phyloP scores from a whole-genome alignment of 2,888 invertebrate species.

The Drosophila tripunctata region DNA sequence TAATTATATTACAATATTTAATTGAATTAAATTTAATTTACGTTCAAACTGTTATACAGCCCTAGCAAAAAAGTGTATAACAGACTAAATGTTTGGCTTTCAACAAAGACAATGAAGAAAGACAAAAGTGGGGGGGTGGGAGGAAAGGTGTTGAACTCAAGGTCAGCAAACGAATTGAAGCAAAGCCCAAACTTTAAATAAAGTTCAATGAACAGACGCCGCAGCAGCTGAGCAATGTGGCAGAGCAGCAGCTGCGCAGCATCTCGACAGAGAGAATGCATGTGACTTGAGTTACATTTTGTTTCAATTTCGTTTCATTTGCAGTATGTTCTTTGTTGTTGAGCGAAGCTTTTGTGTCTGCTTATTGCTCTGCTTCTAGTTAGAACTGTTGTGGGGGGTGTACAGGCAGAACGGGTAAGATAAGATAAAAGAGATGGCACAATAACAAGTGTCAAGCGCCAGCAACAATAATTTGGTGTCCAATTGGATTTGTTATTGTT shows the following conservation, averaged over 20 bases:
- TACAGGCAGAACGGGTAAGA: neutral
- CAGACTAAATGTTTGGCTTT: too few species aligned
- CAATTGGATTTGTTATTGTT: conserved; percentile 55
- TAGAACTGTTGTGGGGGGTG: neutral
- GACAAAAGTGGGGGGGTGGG: neutral
- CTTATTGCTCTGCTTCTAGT: conserved; percentile 26
- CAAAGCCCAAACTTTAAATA: conserved; percentile 22
- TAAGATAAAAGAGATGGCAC: conserved; percentile 30
- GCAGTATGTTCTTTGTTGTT: conserved; percentile 27
- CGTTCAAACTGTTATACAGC: too few species aligned
- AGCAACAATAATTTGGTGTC: neutral
- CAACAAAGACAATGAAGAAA: too few species aligned
- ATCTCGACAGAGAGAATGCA: conserved; percentile 39
- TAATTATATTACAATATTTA: neutral
- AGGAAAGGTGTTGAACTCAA: conserved; percentile 34
- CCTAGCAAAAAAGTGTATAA: too few species aligned
- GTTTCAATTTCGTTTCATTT: conserved; percentile 26
- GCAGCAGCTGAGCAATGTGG: too few species aligned
- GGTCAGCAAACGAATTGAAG: conserved; percentile 57
- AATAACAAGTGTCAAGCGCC: neutral
- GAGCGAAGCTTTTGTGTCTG: conserved; percentile 31
- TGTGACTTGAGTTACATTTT: conserved; percentile 42
- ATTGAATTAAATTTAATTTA: too few species aligned
- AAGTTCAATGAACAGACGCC: conserved; percentile 63
- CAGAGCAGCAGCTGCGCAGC: conserved; percentile 46